These are phyloP conservation scores for Drosophila lacertosa DNA, from an alignment of 1,140 invertebrate genomes.

Conservation along the genomic window DNA sequence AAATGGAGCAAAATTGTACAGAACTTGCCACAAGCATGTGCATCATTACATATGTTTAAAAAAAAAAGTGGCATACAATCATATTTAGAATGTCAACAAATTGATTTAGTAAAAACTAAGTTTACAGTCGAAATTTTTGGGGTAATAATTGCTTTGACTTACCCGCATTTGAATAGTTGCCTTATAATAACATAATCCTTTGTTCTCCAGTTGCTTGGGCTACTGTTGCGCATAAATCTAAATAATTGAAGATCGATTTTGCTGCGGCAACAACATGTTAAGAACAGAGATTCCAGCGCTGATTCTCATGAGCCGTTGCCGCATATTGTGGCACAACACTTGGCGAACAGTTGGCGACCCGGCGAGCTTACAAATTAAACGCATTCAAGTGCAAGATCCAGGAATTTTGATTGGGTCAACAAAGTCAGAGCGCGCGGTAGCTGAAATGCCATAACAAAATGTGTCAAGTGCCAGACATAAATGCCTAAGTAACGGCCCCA, in stretches of 20 bases:
- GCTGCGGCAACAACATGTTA: neutral
- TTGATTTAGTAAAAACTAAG: too few species aligned
- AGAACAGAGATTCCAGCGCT: too few species aligned
- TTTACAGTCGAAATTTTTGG: too few species aligned
- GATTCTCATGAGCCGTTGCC: slow-evolving; percentile 13
- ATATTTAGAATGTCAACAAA: too few species aligned
- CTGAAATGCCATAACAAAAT: slow-evolving; percentile 80
- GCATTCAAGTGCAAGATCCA: slow-evolving; percentile 77
- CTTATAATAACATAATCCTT: neutral
- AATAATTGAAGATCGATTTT: neutral
- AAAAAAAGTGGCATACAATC: too few species aligned
- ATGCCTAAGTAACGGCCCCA: slow-evolving; percentile 74
- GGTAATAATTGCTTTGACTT: neutral
- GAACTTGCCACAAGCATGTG: too few species aligned
- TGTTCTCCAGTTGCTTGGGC: neutral
- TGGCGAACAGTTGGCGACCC: slow-evolving; percentile 23
- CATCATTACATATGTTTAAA: too few species aligned
- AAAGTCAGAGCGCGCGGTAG: slow-evolving; percentile 61
- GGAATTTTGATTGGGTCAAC: slow-evolving; percentile 81
- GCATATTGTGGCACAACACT: slow-evolving; percentile 64
- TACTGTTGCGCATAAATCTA: neutral
- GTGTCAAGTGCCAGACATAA: slow-evolving; percentile 83
- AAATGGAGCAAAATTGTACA: neutral
- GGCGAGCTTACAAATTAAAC: slow-evolving; percentile 76
- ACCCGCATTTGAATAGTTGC: neutral